These are phyloP conservation scores for Parasteatoda lunata DNA, from an alignment of 2,888 invertebrate species.

Conservation along the genomic window DNA sequence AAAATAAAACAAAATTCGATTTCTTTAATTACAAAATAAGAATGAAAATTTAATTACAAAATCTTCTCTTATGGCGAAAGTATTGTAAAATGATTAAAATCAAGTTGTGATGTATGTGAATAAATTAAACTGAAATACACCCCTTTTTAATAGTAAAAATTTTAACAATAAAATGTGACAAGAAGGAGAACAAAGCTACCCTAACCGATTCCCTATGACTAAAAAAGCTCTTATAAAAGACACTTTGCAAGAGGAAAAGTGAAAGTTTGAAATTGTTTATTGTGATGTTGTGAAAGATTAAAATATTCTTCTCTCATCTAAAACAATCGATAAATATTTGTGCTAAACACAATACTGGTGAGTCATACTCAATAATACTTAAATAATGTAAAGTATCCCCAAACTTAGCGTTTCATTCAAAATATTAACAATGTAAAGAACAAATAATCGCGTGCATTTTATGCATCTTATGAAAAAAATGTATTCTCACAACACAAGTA, in stretches of 20 bases:
- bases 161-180: not conserved
- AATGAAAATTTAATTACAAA: too few relatives aligned
- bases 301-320: slow-evolving; percentile 39
- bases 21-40: too few relatives aligned
- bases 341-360: slow-evolving; percentile 48
- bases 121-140: too few relatives aligned
- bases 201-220: slow-evolving; percentile 26
- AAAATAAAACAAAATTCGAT: too few relatives aligned
- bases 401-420: slow-evolving; percentile 24
- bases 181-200: slow-evolving; percentile 16
- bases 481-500: slow-evolving; percentile 44
- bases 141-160: too few relatives aligned
- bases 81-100: too few relatives aligned
- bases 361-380: slow-evolving; percentile 61
- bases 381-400: slow-evolving; percentile 40
- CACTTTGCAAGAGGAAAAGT: slow-evolving; percentile 43
- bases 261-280: slow-evolving; percentile 34
- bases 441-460: slow-evolving; percentile 50
- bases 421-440: slow-evolving; percentile 49
- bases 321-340: slow-evolving; percentile 54
- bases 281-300: slow-evolving; percentile 22
- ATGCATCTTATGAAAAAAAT: slow-evolving; percentile 59
- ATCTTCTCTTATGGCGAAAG: too few relatives aligned
- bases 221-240: slow-evolving; percentile 42
- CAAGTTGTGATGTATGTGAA: too few relatives aligned